Evolutionary conservation across 2,888 invertebrate species (phyloP).

Genomic region (Oligia fasciuncula): DNA sequence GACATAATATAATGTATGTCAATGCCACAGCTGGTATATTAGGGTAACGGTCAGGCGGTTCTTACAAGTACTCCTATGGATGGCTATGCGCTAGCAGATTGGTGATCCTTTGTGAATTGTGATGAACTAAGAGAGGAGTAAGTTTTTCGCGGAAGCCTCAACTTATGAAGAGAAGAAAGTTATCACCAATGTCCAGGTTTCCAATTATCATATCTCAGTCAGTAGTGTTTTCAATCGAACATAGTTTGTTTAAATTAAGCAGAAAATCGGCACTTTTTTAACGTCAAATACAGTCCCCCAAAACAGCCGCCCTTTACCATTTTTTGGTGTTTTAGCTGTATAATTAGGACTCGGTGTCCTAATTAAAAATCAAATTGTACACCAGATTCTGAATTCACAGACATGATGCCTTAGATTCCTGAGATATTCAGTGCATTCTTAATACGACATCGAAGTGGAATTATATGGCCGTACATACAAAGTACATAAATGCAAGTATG

Average conservation of each 20-base stretch:
- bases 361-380: neutral
- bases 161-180: neutral
- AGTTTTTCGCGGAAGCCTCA: neutral
- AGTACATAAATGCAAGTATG: conserved; percentile 24
- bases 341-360: neutral
- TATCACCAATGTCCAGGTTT: neutral
- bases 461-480: conserved; percentile 21
- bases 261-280: neutral
- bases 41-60: neutral
- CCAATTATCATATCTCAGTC: neutral
- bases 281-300: neutral
- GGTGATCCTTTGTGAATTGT: neutral
- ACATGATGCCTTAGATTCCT: neutral
- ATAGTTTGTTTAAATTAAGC: neutral
- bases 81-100: neutral
- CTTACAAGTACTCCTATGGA: neutral
- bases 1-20: conserved; percentile 3
- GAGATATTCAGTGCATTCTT: neutral
- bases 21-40: neutral
- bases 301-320: neutral
- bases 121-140: neutral
- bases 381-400: neutral
- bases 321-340: neutral
- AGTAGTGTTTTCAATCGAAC: no score
- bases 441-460: conserved; percentile 23